These are phyloP conservation scores for Drosophila phalerata DNA, from an alignment of 2,888 invertebrate genomes.

Conservation along the genomic window DNA sequence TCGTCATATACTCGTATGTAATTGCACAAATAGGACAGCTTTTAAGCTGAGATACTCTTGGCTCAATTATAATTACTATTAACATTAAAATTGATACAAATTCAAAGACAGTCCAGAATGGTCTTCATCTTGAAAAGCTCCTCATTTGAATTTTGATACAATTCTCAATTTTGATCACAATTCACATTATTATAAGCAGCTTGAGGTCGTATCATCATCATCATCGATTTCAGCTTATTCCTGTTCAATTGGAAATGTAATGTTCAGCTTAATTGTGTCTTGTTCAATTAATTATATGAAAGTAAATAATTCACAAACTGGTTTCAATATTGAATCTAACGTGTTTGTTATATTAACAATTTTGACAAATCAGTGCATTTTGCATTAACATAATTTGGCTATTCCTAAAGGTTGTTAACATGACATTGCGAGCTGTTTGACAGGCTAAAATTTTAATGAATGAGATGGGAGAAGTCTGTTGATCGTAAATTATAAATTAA, in stretches of 20 bases:
- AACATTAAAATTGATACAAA: slow-evolving; percentile 1
- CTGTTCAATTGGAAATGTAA: slow-evolving; percentile 3
- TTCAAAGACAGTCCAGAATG: not conserved
- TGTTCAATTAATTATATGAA: slow-evolving; percentile 1
- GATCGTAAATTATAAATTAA: not conserved
- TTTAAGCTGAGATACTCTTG: not conserved
- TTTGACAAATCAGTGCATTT: not conserved
- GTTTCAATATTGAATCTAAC: not conserved
- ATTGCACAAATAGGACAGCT: not conserved
- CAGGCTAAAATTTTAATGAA: not conserved
- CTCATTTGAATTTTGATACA: slow-evolving; percentile 15
- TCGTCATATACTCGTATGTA: not conserved
- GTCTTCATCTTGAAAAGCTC: not conserved
- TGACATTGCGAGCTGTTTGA: not conserved
- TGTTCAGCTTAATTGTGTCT: not conserved
- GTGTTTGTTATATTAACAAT: slow-evolving; percentile 3
- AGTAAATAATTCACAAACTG: slow-evolving; percentile 5
- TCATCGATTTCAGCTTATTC: slow-evolving; percentile 9
- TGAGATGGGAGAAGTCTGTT: not conserved
- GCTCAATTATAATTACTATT: slow-evolving; percentile 7
- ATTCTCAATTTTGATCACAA: slow-evolving; percentile 13
- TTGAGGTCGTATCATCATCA: not conserved
- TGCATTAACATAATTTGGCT: slow-evolving; percentile 11
- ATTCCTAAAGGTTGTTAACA: slow-evolving; percentile 6
- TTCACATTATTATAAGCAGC: slow-evolving; percentile 11